Percentiles rank a stretch among this genome's conserved stretches.
Conservation (phyloP, 1,140 invertebrate genomes). For the Drosophila ohnishii region DNA sequence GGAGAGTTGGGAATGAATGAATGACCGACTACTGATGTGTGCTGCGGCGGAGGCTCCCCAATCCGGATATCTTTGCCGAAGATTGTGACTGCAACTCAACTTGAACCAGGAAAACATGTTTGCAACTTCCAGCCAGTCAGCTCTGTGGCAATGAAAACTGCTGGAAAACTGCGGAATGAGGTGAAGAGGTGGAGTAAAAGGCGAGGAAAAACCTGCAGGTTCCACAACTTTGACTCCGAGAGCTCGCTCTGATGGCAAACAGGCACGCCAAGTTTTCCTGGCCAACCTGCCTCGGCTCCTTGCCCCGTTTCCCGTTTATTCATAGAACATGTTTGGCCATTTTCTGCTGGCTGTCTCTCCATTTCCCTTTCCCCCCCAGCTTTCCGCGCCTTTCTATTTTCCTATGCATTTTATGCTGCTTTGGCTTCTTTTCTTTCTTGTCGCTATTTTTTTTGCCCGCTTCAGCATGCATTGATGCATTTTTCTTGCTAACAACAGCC, state of each 20-base stretch:
- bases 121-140: constrained; percentile 32
- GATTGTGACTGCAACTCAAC: constrained; percentile 52
- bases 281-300: constrained; percentile 8
- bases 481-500: constrained; percentile 75
- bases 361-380: constrained; percentile 3
- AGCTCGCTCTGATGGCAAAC: constrained; percentile 54
- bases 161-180: constrained; percentile 18
- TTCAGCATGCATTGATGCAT: constrained; percentile 75
- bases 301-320: constrained; percentile 39
- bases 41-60: constrained; percentile 7
- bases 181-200: constrained; percentile 7
- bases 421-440: constrained; percentile 63
- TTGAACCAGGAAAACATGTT: constrained; percentile 73
- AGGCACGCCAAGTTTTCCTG: constrained; percentile 75
- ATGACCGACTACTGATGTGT: constrained; percentile 49
- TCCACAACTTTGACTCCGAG: constrained; percentile 37
- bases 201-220: constrained; percentile 47
- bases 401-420: constrained; percentile 61
- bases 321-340: constrained; percentile 81
- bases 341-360: constrained; percentile 58
- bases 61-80: constrained; percentile 64
- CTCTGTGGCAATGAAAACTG: constrained; percentile 68
- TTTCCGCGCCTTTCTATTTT: constrained; percentile 60
- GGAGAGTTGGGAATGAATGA: constrained; percentile 48
- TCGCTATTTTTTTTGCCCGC: constrained; percentile 30